Evolutionary conservation across 2,113 vertebrate species (phyloP).

Genomic region (Catagonus wagneri): DNA sequence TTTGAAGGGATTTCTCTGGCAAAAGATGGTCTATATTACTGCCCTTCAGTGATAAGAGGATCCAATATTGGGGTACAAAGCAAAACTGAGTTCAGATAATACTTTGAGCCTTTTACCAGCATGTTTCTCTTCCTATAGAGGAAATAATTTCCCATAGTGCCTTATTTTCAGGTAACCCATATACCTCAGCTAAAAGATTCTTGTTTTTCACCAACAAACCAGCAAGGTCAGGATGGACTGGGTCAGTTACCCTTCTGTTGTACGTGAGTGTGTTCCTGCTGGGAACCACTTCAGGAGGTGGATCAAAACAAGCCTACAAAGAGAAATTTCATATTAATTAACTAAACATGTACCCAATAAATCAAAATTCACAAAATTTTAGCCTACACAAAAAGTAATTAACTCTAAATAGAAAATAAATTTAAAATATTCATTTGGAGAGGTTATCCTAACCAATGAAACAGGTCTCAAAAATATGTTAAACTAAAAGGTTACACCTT

Average conservation of each 20-base stretch:
- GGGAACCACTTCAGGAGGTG: constrained; percentile 7
- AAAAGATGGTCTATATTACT: constrained; percentile 2
- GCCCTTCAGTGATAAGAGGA: neutral
- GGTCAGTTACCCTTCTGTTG: constrained; percentile 18
- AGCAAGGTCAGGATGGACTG: constrained; percentile 36
- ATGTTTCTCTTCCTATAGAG: neutral
- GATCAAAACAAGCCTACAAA: constrained; percentile 72
- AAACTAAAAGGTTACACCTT: neutral
- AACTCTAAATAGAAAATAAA: neutral
- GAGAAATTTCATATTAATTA: constrained; percentile 62
- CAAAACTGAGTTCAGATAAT: neutral
- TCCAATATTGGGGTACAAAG: neutral
- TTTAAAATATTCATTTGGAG: constrained; percentile 31
- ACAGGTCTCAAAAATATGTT: neutral
- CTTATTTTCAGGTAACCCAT: constrained; percentile 41
- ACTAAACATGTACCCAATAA: neutral
- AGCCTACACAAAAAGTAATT: neutral
- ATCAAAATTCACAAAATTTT: neutral
- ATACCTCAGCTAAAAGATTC: constrained; percentile 72
- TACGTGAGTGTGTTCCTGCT: neutral
- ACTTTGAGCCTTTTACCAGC: neutral
- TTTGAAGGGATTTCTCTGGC: neutral
- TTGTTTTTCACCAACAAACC: constrained; percentile 74
- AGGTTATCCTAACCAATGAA: neutral
- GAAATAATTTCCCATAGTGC: neutral